Conservation (phyloP, 2,888 invertebrate species). For the Hyposoter didymator region DNA sequence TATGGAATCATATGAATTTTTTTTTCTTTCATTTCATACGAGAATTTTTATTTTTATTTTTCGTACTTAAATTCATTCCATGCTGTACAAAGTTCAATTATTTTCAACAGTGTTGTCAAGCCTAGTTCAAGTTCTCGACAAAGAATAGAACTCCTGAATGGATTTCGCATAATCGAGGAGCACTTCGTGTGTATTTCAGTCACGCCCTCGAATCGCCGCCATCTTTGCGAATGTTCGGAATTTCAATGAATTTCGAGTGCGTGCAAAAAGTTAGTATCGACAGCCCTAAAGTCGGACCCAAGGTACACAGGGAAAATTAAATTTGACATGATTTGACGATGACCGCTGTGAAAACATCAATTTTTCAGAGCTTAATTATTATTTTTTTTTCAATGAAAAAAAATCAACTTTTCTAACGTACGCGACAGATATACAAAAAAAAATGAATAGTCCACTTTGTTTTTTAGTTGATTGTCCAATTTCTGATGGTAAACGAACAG, state of each 20-base stretch:
- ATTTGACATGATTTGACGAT: not conserved
- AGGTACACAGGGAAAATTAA: not conserved
- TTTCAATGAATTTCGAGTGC: slow-evolving; percentile 38
- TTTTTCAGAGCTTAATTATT: too few relatives aligned
- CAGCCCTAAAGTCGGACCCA: not conserved
- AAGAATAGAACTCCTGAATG: slow-evolving; percentile 4
- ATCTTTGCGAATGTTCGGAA: slow-evolving; percentile 35
- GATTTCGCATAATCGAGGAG: slow-evolving; percentile 5
- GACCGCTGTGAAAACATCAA: not conserved
- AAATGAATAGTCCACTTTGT: not conserved
- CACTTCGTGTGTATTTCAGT: slow-evolving; percentile 53
- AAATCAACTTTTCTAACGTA: not conserved
- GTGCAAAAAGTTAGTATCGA: not conserved
- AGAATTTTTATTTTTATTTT: too few relatives aligned
- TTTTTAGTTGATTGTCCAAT: not conserved
- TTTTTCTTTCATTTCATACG: not conserved
- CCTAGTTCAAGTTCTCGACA: not conserved
- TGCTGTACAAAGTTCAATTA: not conserved
- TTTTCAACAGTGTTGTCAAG: not conserved
- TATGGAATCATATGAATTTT: not conserved
- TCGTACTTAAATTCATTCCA: not conserved
- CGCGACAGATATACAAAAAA: not conserved
- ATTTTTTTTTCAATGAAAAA: not conserved
- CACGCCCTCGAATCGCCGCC: slow-evolving; percentile 46
- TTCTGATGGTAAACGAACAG: not conserved